phyloP scores from a whole-genome alignment of 2,113 vertebrate genomes.

The Chelonoidis abingdonii region DNA sequence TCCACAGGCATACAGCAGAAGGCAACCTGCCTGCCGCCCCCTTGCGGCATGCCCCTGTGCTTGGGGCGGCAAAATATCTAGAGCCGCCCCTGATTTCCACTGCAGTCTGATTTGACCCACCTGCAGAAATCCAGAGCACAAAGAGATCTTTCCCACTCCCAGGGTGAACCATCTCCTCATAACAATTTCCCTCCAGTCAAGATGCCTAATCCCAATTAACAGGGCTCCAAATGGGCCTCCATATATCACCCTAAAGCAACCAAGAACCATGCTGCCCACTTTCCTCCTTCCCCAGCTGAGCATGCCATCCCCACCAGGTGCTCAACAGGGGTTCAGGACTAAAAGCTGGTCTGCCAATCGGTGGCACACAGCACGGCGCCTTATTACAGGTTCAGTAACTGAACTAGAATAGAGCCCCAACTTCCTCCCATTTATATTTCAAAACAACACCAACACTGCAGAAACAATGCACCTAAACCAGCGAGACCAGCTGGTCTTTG shows the following conservation, averaged over 20 bases:
- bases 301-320: neutral
- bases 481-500: neutral
- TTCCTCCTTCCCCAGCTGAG: neutral
- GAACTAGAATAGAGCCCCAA: neutral
- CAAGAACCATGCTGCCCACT: fast-evolving
- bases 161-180: neutral
- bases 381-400: neutral
- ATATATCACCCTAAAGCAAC: neutral
- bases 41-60: no score
- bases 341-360: neutral
- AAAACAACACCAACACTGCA: neutral
- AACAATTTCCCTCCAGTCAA: neutral
- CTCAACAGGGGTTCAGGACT: neutral
- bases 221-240: neutral
- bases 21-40: no score
- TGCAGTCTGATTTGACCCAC: neutral
- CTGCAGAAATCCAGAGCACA: neutral
- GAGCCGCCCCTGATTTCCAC: neutral
- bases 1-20: no score
- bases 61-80: no score
- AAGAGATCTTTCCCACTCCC: neutral
- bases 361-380: neutral
- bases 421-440: neutral
- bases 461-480: neutral
- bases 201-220: neutral